Base-by-base conservation (phyloP, 2,797 vertebrate genomes). In the Odontamblyopus lacepedii region DNA sequence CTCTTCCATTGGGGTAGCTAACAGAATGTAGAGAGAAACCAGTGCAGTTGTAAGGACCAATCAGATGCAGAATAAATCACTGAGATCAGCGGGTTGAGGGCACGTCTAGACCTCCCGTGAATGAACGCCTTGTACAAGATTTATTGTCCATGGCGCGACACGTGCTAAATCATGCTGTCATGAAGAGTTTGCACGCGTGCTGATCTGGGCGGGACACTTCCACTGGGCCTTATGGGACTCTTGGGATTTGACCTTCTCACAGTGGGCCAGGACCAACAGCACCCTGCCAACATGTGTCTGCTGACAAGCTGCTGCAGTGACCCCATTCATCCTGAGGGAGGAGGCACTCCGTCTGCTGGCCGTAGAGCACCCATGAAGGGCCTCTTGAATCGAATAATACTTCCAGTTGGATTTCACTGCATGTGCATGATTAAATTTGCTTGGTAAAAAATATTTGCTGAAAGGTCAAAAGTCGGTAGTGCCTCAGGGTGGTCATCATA, bases 181-280 rank as follows among this genome's bases (percentile, higher is more conserved):
- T 48, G 71, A 77, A 83, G 4, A 27, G 35, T 27, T 38, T 56
- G 63, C 13, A 63, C 26, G 44, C 51, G 35, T 29, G 55, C 38
- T 83, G 76, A 81, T 63, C 61, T 67, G 65, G 53, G 27, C 15
- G 16, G 76, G 55, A 63, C 48, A 13, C 26, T 81, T 86, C 72
- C 67, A 70, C 74, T 72, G 67, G 64, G 76, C 63, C 69, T 63
- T 60, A 50, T 64, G 27, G 38, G 13, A 51, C 62, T 75, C 32
- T 61, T 19, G 74, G 66, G 4, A 6, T 71, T 68, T 85, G 81
- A 88, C 85, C 83, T 88, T 90, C 79, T 82, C 78, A 26, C 86
- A 85, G 84, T 78, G 75, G 81, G 48, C 62, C 50, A 68, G 4
- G 9, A 61, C 75, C 79, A 71, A 61, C 75, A 67, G 63, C 32